These are phyloP conservation scores for Steinernema feltiae DNA, from an alignment of 1,140 invertebrate species.

Conservation along the genomic window DNA sequence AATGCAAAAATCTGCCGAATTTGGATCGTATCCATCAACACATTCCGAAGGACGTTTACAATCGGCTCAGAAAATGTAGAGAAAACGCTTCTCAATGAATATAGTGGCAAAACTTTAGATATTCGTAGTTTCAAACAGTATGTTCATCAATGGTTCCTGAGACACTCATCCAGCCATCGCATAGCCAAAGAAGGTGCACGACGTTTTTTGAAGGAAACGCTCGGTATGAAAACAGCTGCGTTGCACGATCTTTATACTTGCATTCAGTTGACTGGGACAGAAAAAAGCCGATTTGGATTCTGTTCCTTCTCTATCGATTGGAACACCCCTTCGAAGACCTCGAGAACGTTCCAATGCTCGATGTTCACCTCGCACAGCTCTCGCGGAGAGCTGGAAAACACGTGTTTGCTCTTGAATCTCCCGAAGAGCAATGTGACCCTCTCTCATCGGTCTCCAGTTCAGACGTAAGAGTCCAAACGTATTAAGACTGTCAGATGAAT, in stretches of 20 bases:
- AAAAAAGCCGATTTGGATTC: constrained; percentile 1
- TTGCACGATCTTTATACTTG: too few species aligned
- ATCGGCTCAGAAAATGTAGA: background rate
- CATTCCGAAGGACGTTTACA: background rate
- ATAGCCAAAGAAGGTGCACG: background rate
- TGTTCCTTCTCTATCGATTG: background rate
- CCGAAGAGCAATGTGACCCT: background rate
- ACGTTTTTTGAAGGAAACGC: background rate
- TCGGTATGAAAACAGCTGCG: background rate
- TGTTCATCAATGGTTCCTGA: background rate
- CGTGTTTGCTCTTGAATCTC: background rate
- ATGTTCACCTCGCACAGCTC: background rate
- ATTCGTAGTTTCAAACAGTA: background rate
- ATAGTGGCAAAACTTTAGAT: too few species aligned
- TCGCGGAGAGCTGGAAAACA: background rate
- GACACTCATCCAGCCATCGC: background rate
- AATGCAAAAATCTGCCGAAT: background rate
- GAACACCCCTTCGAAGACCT: background rate
- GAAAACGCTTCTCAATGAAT: too few species aligned
- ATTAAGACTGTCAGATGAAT: background rate
- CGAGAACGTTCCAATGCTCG: background rate
- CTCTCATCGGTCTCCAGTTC: background rate
- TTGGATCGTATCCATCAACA: background rate
- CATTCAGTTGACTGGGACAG: background rate
- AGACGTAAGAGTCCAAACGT: background rate